Conservation (phyloP, 2,888 invertebrate species). For the Ctenicera cuprea region DNA sequence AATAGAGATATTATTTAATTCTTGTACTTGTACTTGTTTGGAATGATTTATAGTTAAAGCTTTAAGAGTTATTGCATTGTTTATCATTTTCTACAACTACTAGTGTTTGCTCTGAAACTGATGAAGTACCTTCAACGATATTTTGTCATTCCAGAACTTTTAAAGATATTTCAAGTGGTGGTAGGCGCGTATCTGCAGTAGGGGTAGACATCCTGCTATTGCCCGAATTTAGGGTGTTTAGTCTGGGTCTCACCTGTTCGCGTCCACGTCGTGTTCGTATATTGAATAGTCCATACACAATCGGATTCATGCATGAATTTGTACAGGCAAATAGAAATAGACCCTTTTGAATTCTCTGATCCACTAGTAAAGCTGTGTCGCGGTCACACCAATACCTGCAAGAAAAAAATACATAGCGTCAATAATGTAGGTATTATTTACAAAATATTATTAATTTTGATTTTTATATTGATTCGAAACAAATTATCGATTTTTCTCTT, state of each 20-base stretch:
- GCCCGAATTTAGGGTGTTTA: slow-evolving; percentile 61
- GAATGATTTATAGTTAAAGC: neutral
- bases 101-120: slow-evolving; percentile 9
- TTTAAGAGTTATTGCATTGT: neutral
- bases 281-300: slow-evolving; percentile 94
- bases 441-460: neutral
- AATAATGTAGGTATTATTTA: too few species aligned
- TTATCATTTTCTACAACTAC: neutral
- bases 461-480: neutral
- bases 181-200: slow-evolving; percentile 67
- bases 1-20: neutral
- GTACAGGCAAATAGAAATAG: slow-evolving; percentile 96
- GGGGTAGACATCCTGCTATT: slow-evolving; percentile 60
- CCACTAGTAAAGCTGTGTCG: slow-evolving; percentile 80
- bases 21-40: neutral
- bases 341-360: slow-evolving; percentile 87
- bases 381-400: slow-evolving; percentile 89
- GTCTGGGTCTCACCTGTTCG: slow-evolving; percentile 70
- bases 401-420: too few species aligned
- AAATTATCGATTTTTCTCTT: too few species aligned
- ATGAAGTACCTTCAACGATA: slow-evolving; percentile 9
- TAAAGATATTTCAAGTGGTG: slow-evolving; percentile 65
- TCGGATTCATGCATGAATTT: slow-evolving; percentile 97
- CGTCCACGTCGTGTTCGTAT: slow-evolving; percentile 75
- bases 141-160: slow-evolving; percentile 55